Base-by-base conservation (phyloP, 1,140 invertebrate genomes). In the Pachyrhynchus sulphureomaculatus region DNA sequence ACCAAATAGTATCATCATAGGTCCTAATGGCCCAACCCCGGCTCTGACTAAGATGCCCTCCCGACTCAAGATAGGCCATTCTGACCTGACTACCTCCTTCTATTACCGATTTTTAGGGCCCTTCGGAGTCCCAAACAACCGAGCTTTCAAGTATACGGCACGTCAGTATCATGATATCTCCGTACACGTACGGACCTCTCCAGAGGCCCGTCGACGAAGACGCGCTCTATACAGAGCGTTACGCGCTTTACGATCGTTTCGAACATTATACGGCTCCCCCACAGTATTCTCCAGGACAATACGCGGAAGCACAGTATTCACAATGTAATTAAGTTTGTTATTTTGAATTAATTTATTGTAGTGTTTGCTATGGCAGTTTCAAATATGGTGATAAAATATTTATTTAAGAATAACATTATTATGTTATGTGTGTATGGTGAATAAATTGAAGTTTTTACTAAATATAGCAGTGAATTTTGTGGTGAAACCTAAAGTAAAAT, bases 321-420 rank as follows among this genome's bases (percentile, higher is more conserved):
- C 51, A 55, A 62, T 62, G 60, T 62, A 54, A 51, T 51, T 51
- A 12, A 26, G 21, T 15, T 44, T 51, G 10, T 60, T 60, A 33
- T 10, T 13, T 49, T 52, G 15, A 20, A 42, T 59, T 55, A 23
- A 44, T 21, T 5, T 17, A 51, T 61, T 62, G 77, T 79, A 71
- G 84, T 82, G 42, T 83, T 93, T 90, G 90, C 84, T 91, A 89
- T 84, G 26, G 26, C 12, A 10, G 26, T 3, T 29, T 29, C 8
- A 29, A 29, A 29, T 29, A 9, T 26, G 3, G 3, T 26, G n/a
- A n/a, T n/a, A n/a, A n/a, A n/a, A n/a, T n/a, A n/a, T n/a, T n/a
- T n/a, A n/a, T n/a, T n/a, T n/a, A n/a, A n/a, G n/a, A n/a, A n/a
- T n/a, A n/a, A n/a, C n/a, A n/a, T n/a, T n/a, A n/a, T n/a, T n/a